Percentiles rank a stretch among this genome's conserved stretches.
These are phyloP conservation scores for Eurytoma californica DNA, from an alignment of 2,888 invertebrate genomes.

Conservation along the genomic window DNA sequence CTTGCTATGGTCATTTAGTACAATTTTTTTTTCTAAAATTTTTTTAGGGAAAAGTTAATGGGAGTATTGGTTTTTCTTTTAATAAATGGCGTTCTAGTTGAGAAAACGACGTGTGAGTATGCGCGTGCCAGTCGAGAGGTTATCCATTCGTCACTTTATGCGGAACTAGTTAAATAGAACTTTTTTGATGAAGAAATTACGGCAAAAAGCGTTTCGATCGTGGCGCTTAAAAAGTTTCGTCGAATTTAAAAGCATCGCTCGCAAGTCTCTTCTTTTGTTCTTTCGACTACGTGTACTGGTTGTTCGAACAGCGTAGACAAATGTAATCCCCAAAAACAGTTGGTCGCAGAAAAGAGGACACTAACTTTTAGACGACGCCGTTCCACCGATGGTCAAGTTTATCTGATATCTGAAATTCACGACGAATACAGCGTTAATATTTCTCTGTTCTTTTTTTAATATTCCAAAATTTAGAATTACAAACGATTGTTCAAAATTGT, in stretches of 20 bases:
- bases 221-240: slow-evolving; percentile 10
- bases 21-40: slow-evolving; percentile 59
- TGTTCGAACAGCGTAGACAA: slow-evolving; percentile 22
- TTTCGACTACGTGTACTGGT: not conserved
- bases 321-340: not conserved
- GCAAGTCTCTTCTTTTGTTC: not conserved
- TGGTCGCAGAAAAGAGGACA: slow-evolving; percentile 15
- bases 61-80: slow-evolving; percentile 21
- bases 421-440: not conserved
- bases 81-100: slow-evolving; percentile 20
- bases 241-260: slow-evolving; percentile 6
- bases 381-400: not conserved
- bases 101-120: slow-evolving; percentile 34
- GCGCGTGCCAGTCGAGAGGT: slow-evolving; percentile 21
- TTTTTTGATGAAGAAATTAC: slow-evolving; percentile 34
- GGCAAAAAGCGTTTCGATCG: slow-evolving; percentile 34
- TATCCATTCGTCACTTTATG: slow-evolving; percentile 9
- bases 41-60: slow-evolving; percentile 57
- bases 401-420: slow-evolving; percentile 7
- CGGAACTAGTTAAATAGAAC: slow-evolving; percentile 6
- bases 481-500: too few species aligned
- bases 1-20: slow-evolving; percentile 58
- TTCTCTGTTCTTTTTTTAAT: too few species aligned
- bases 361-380: slow-evolving; percentile 12
- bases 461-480: too few species aligned